These are phyloP conservation scores for Coelopa pilipes DNA, from an alignment of 2,888 invertebrate genomes.

Conservation along the genomic window DNA sequence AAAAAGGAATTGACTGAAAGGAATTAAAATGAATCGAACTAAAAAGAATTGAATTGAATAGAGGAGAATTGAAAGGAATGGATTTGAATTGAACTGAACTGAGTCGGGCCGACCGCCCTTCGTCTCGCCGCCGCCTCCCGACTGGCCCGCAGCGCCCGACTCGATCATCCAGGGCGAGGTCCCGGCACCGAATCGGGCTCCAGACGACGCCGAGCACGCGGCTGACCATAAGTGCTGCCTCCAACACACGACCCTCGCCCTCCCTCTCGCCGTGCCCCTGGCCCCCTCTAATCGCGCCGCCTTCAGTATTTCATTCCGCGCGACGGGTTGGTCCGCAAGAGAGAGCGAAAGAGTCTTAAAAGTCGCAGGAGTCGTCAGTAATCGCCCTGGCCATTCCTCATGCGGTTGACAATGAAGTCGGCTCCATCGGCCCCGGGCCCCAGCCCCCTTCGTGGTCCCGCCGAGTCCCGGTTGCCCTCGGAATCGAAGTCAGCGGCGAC, in stretches of 20 bases:
- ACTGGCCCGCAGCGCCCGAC: no score
- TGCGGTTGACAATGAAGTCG: conserved; percentile 39
- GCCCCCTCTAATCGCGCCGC: background rate
- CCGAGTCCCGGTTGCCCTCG: no score
- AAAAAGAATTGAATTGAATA: background rate
- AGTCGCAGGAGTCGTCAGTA: conserved; percentile 33
- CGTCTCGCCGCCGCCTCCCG: no score
- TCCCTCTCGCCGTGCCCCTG: background rate
- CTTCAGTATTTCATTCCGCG: conserved; percentile 36
- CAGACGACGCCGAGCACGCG: no score
- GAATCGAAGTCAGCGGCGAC: no score
- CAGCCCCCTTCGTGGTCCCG: no score
- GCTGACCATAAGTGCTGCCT: no score
- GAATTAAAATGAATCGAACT: background rate
- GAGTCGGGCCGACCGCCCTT: no score
- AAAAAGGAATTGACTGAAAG: background rate
- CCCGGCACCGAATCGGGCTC: no score
- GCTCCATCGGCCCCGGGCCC: no score
- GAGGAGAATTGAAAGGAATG: background rate
- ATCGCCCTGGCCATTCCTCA: conserved; percentile 37
- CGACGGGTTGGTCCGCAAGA: conserved; percentile 32
- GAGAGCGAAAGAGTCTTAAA: conserved; percentile 9
- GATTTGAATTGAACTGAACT: conserved; percentile 2
- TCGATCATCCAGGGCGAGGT: no score
- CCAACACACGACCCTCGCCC: background rate